Evolutionary conservation across 2,797 vertebrate genomes (phyloP), one percentile per base, ranked within the genome.

Genomic region (Coregonus ussuriensis): DNA sequence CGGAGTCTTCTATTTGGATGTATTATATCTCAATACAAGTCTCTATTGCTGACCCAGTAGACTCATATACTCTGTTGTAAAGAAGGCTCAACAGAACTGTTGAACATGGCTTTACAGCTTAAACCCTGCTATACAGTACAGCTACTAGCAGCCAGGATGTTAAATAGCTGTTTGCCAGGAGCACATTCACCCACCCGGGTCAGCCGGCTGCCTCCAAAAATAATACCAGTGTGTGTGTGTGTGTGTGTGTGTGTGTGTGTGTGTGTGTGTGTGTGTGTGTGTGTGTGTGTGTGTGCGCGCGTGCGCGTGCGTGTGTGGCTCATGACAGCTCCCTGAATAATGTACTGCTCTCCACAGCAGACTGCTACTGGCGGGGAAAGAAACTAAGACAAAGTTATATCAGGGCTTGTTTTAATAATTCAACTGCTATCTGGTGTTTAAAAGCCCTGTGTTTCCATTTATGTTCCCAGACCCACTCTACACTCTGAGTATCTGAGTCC

Each of bases 251-350:
- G 25, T 25, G 25, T 25, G 25, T 25, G 25, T 25, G 25, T 25
- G 25, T 25, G 25, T 25, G 25, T 25, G 25, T 25, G 25, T 25
- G 25, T 25, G 25, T 25, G 25, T 25, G 25, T 25, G 25, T 25
- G 25, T 25, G 25, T 25, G 25, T 25, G 25, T 25, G 25, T 4
- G 65, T 2, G 25, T 7, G 65, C 5, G 14, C 31, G 25, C n/a
- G n/a, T n/a, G n/a, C n/a, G n/a, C n/a, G 25, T 7, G 65, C 5
- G 14, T 15, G 25, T 67, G 29, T 14, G 25, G 3, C 13, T 62
- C 76, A 83, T 78, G 88, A 87, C 88, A 75, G 87, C 84, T 83
- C 83, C 25, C 77, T 90, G 85, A 90, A 89, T 88, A 88, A 91
- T 84, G 83, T 31, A 87, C 77, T 59, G 16, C 33, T 37, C 68